Percentiles rank a stretch among this genome's conserved stretches.
phyloP scores from a whole-genome alignment of 2,888 invertebrate genomes.

The Cheilosia urbana region DNA sequence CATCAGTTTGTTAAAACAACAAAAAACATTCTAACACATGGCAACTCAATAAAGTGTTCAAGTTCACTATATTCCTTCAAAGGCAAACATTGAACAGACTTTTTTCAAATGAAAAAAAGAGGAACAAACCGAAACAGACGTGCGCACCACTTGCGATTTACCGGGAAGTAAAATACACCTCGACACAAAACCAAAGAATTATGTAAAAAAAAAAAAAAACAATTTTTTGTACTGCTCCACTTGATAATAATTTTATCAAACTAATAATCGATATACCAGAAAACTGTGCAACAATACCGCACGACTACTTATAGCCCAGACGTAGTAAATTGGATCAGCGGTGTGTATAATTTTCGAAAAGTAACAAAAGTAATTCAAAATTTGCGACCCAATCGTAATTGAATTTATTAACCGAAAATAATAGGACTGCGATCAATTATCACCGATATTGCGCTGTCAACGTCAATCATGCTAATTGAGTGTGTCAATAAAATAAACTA shows the following conservation, averaged over 20 bases:
- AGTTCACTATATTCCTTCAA: not conserved
- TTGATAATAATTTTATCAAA: constrained; percentile 31
- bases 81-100: constrained; percentile 36
- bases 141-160: not conserved
- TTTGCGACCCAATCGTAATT: constrained; percentile 36
- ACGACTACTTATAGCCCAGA: constrained; percentile 26
- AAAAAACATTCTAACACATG: not conserved
- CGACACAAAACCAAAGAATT: not conserved
- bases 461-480: constrained; percentile 43
- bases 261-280: constrained; percentile 34
- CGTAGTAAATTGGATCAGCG: constrained; percentile 29
- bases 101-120: constrained; percentile 2
- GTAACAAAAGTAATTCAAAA: constrained; percentile 14
- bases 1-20: not conserved
- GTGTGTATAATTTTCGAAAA: constrained; percentile 35
- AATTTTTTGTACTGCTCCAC: not conserved
- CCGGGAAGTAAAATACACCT: constrained; percentile 10
- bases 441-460: constrained; percentile 26
- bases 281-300: constrained; percentile 39
- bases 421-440: constrained; percentile 26
- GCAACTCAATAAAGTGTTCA: constrained; percentile 23
- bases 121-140: not conserved
- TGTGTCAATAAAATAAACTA: constrained; percentile 35
- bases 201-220: constrained; percentile 20
- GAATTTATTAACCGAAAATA: constrained; percentile 45